Percentiles rank a stretch among this genome's conserved stretches.
phyloP scores from a whole-genome alignment of 2,797 vertebrate species.

The Chromobotia macracanthus region DNA sequence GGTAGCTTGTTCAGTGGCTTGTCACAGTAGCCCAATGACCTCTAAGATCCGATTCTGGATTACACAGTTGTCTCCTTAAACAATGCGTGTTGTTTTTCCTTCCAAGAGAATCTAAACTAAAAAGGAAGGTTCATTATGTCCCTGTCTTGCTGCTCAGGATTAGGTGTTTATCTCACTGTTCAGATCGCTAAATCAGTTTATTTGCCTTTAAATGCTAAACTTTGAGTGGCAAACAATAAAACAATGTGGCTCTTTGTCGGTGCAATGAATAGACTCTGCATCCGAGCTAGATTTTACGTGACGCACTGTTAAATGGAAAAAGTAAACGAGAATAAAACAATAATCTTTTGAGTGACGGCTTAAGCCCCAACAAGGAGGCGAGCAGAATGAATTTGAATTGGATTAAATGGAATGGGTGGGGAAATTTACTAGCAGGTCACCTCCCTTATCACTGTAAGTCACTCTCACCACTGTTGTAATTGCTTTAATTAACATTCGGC shows the following conservation, averaged over 20 bases:
- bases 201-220: slow-evolving; percentile 38
- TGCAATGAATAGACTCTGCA: slow-evolving; percentile 35
- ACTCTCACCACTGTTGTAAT: slow-evolving; percentile 72
- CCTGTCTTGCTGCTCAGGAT: not conserved
- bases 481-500: slow-evolving; percentile 75
- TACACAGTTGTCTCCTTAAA: slow-evolving; percentile 11
- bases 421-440: slow-evolving; percentile 75
- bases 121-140: not conserved
- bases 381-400: slow-evolving; percentile 72
- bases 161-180: slow-evolving; percentile 36
- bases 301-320: slow-evolving; percentile 39
- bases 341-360: slow-evolving; percentile 56
- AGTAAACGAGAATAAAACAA: slow-evolving; percentile 37
- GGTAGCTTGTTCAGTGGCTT: not conserved
- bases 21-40: slow-evolving; percentile 21
- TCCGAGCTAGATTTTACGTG: slow-evolving; percentile 46
- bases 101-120: not conserved
- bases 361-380: slow-evolving; percentile 49
- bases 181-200: slow-evolving; percentile 29
- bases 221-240: slow-evolving; percentile 39
- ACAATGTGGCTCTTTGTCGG: slow-evolving; percentile 20
- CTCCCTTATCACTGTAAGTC: slow-evolving; percentile 71
- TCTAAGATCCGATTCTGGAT: not conserved
- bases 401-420: slow-evolving; percentile 73
- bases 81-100: not conserved